Base-by-base conservation (phyloP, 2,797 vertebrate genomes). In the Menidia menidia region DNA sequence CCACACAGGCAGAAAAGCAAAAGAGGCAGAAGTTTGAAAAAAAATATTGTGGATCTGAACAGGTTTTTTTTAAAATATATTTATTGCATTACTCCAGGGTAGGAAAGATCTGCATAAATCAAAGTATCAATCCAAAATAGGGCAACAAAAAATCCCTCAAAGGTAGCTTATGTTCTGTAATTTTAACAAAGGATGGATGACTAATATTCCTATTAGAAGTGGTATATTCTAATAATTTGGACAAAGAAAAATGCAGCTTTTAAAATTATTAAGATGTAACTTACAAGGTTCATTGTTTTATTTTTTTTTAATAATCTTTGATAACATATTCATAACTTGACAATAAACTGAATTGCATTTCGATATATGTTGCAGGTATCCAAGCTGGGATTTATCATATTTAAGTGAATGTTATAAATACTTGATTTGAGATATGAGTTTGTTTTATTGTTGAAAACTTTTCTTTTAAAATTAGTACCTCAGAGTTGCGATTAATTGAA, bases 71-170 rank as follows among this genome's bases (percentile, higher is more conserved):
- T n/a, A n/a, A n/a, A n/a, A n/a, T 66, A 77, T 81, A 54, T 69
- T 81, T 60, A 75, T 58, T 64, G 48, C 57, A 57, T 83, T 78
- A 80, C 80, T 77, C 53, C 32, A 30, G 80, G 77, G 75, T 58
- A 79, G 72, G 77, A 73, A 58, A 50, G 66, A 69, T 74, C 62
- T 73, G 71, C 64, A 76, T 71, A 78, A 78, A 87, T 89, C 87
- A 83, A 75, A 64, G 53, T 50, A 72, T 78, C 68, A 67, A 64
- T 56, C 68, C 66, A 43, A 53, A 71, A 78, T 63, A 69, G 74
- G n/a, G n/a, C n/a, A n/a, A n/a, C n/a, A n/a, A 61, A 71, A 78
- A 70, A 83, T 77, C 73, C 66, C 45, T 71, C 55, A 48, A 60
- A 81, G 79, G 88, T 87, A 68, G 78, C 73, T 81, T 60, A 78